Conservation (phyloP, 2,888 invertebrate species). For the Sminthurides aquaticus region DNA sequence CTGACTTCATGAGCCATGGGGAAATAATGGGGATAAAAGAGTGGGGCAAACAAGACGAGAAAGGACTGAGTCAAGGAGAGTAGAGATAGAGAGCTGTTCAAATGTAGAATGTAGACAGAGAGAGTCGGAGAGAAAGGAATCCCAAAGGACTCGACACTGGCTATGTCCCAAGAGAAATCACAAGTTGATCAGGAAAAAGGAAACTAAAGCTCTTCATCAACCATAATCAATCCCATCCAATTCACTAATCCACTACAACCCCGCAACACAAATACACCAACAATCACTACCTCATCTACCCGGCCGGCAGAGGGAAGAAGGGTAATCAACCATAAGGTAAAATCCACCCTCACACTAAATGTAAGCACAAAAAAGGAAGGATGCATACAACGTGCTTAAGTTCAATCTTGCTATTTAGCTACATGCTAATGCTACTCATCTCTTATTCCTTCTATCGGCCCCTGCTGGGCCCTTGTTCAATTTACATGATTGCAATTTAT, state of each 20-base stretch:
- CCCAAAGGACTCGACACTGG: slow-evolving; percentile 25
- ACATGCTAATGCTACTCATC: neutral
- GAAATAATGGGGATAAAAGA: neutral
- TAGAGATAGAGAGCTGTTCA: slow-evolving; percentile 1
- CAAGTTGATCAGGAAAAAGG: slow-evolving; percentile 25
- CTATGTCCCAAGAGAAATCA: slow-evolving; percentile 43
- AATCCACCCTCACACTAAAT: neutral
- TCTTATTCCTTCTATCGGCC: no score
- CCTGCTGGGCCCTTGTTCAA: no score
- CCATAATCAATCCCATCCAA: slow-evolving; percentile 34
- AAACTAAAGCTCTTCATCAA: slow-evolving; percentile 34
- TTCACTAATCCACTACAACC: slow-evolving; percentile 20
- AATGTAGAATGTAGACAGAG: no score
- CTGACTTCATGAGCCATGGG: slow-evolving; percentile 27
- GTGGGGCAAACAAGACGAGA: neutral
- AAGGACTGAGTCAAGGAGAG: slow-evolving; percentile 2
- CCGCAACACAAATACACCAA: slow-evolving; percentile 8
- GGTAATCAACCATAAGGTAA: neutral
- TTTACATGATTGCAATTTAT: no score
- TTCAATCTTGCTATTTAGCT: no score
- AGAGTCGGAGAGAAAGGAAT: slow-evolving; percentile 16
- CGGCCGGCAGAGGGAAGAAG: neutral
- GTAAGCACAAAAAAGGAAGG: no score
- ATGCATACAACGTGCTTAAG: no score
- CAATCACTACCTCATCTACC: slow-evolving; percentile 1